Evolutionary conservation across 2,113 vertebrate species (phyloP), one percentile per base, ranked within the genome.

Genomic region (Mellivora capensis): DNA sequence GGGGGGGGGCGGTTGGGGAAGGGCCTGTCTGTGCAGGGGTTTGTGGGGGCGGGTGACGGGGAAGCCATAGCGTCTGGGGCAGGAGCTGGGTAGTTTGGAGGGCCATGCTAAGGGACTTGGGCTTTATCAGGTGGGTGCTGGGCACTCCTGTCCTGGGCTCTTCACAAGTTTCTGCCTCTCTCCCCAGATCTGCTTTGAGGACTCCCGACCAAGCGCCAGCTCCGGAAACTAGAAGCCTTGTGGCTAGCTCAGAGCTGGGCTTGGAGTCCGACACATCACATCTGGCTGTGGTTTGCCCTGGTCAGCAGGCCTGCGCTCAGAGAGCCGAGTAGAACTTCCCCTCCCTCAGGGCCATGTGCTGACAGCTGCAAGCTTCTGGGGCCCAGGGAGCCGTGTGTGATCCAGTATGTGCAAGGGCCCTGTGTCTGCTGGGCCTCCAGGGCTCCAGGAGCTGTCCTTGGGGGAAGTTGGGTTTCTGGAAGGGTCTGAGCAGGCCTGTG

Each of bases 301-400:
- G 85, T 98, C 98, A 98, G 97, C 97, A 98, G 92, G 49, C 59
- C 87, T 23, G 84, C 67, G 25, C 42, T 4, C n/a, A 93, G 29
- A 18, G 62, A 52, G n/a, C 93, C 13, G 23, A 20, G 17, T 20
- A 25, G 62, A 27, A 93, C 95, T 97, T 97, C 97, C 96, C 44
- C 25, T 90, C 76, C 62, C 14, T 27, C 1, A 11, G 31, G 59
- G 69, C 42, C n/a, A 6, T 37, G 18, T 97, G 97, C 94, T 97
- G 98, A 97, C 87, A 0, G 31, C 72, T 39, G 90, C 93, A 95
- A 67, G 87, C 64, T 59, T 42, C 8, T 8, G 1, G 87, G 34
- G 44, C 67, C 18, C 1, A 0, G 21, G 25, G 20, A 7, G 0
- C 74, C 44, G 61, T 71, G 69, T 71, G 37, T 25, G 27, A 37